phyloP scores from a whole-genome alignment of 2,113 vertebrate species.

The Canis aureus region DNA sequence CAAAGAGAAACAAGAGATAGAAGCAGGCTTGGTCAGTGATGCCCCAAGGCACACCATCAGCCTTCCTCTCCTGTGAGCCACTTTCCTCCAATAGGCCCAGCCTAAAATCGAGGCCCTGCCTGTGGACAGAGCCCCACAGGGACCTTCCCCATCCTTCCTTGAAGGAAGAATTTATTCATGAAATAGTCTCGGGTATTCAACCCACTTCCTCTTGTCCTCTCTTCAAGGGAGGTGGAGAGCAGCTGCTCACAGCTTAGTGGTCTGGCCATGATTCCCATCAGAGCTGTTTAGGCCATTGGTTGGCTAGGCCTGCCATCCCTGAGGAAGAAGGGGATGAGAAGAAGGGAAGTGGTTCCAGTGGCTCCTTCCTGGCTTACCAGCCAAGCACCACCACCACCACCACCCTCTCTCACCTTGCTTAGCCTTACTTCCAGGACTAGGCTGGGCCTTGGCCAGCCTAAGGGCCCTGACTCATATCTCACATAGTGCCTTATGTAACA shows the following conservation, averaged over 20 bases:
- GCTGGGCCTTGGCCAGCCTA: constrained; percentile 53
- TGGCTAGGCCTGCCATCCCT: not conserved
- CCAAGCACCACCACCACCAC: too few species aligned
- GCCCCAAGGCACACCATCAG: not conserved
- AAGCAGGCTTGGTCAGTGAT: constrained; percentile 40
- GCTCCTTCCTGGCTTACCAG: constrained; percentile 41
- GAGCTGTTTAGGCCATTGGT: not conserved
- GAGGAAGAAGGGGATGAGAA: constrained; percentile 55
- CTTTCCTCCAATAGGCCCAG: constrained; percentile 56
- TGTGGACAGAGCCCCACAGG: constrained; percentile 7
- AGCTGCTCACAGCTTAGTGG: constrained; percentile 56
- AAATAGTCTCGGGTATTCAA: constrained; percentile 62
- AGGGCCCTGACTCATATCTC: constrained; percentile 70
- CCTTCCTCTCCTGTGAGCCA: constrained; percentile 48
- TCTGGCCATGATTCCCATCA: constrained; percentile 23
- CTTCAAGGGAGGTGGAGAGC: constrained; percentile 50
- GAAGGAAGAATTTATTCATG: constrained; percentile 67
- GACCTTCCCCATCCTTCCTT: constrained; percentile 61
- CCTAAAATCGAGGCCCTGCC: constrained; percentile 45
- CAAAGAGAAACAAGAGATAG: constrained; percentile 44
- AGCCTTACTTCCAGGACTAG: constrained; percentile 55
- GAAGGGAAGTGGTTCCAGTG: constrained; percentile 38
- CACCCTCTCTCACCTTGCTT: not conserved
- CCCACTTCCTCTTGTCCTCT: constrained; percentile 65
- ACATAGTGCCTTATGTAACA: constrained; percentile 64